Evolutionary conservation across 2,888 invertebrate genomes (phyloP), one percentile per base, ranked within the genome.

Genomic region (Dusona sp.): DNA sequence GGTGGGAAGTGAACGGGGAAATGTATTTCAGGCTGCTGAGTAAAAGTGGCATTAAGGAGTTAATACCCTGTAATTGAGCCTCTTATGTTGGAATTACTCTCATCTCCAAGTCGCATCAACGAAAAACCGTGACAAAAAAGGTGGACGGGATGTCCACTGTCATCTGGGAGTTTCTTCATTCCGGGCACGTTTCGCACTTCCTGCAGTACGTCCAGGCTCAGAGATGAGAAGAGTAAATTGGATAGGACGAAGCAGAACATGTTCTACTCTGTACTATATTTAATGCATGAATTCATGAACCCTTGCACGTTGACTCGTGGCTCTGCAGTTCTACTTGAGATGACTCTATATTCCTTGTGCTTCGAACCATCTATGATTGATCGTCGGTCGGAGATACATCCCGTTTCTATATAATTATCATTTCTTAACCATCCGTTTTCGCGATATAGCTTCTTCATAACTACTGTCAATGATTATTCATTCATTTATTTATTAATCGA

Each of bases 1-100:
- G 48, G 42, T 36, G 29, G 13, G 13, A 57, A 19, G 70, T 2
- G 45, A 61, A 36, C 25, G 29, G 19, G 36, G 51, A n/a, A 67
- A 57, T 9, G 36, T 61, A 78, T 85, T 85, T 79, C 67, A 64
- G 42, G 25, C 67, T 68, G 67, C 61, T 61, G 74, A 74, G 73
- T 79, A 33, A 51, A 33, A 73, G 22, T 33, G 73, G 73, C 73
- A 73, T 54, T 73, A 73, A 51, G 73, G 16, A 68, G 42, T 81
- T 68, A 64, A 79, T 64, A 65, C 74, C 19, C 38, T 25, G 57
- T 85, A 64, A 82, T 85, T 82, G 64, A 82, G 33, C 48, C 67
- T 36, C 78, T 36, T 57, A 38, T 19, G 25, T 36, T 70, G 85
- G 61, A 79, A 85, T 85, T 85, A 79, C 85, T 85, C 29, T 36